Conservation (phyloP, 2,113 vertebrate species). For the Xenopus borealis region DNA sequence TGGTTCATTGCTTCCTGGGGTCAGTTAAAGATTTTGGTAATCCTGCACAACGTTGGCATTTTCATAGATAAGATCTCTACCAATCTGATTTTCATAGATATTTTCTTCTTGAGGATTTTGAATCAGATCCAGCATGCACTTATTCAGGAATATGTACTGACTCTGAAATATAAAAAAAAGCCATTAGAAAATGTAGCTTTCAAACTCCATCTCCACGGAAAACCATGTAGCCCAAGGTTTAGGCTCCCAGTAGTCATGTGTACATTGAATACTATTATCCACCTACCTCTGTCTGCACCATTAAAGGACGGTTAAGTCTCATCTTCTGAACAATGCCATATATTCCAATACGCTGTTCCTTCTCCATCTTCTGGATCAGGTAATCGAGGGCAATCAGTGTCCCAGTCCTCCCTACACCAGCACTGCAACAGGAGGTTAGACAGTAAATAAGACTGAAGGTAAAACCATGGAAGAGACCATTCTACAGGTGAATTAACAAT, state of each 20-base stretch:
- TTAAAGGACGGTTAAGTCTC: conserved; percentile 70
- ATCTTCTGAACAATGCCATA: conserved; percentile 67
- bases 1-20: neutral
- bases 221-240: too few species aligned
- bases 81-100: conserved; percentile 48
- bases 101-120: accelerated
- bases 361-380: conserved; percentile 70
- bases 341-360: conserved; percentile 58
- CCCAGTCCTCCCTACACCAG: conserved; percentile 80
- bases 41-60: conserved; percentile 57
- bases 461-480: too few species aligned
- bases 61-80: conserved; percentile 58
- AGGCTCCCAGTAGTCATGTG: too few species aligned
- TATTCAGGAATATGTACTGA: conserved; percentile 82
- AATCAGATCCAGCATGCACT: conserved; percentile 69
- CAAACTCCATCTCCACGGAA: too few species aligned
- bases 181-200: neutral
- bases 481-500: neutral
- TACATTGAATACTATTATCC: neutral
- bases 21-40: neutral
- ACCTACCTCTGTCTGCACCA: conserved; percentile 86
- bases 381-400: conserved; percentile 79
- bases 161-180: conserved; percentile 55
- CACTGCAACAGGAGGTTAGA: conserved; percentile 54
- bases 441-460: too few species aligned